Conservation (phyloP, 2,888 invertebrate species). For the Chrysolina americana region DNA sequence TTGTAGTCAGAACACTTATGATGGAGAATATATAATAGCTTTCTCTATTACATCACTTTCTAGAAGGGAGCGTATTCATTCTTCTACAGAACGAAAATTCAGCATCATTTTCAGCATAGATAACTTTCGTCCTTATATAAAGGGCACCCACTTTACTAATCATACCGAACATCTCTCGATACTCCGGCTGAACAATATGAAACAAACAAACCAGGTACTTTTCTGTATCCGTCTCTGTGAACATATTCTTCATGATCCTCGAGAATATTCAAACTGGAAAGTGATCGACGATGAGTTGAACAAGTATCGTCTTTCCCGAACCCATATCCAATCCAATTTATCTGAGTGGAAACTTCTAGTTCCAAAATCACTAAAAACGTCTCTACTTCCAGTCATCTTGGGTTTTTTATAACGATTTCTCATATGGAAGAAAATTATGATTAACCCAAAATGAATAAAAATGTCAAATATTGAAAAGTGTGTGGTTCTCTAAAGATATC, state of each 20-base stretch:
- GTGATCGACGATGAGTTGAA: no score
- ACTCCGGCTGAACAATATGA: constrained; percentile 26
- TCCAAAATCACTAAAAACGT: neutral
- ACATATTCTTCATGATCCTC: neutral
- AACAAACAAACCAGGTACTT: neutral
- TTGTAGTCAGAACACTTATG: constrained; percentile 48
- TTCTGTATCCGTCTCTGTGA: neutral
- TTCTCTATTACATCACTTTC: neutral
- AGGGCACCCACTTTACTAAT: neutral
- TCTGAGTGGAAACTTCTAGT: constrained; percentile 13
- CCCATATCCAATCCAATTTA: constrained; percentile 20
- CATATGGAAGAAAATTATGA: constrained; percentile 47
- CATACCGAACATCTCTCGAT: constrained; percentile 27
- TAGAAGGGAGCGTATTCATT: constrained; percentile 24
- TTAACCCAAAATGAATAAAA: constrained; percentile 49
- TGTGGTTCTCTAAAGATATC: constrained; percentile 50
- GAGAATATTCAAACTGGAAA: neutral
- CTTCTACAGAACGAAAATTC: constrained; percentile 45
- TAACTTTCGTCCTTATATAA: neutral
- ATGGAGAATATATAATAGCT: neutral
- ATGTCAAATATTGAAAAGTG: constrained; percentile 42
- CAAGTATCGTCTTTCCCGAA: neutral
- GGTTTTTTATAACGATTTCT: constrained; percentile 42
- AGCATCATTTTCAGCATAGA: constrained; percentile 35
- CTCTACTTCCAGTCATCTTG: neutral